Conservation (phyloP, 2,797 vertebrate species). For the Geotrypetes seraphini region DNA sequence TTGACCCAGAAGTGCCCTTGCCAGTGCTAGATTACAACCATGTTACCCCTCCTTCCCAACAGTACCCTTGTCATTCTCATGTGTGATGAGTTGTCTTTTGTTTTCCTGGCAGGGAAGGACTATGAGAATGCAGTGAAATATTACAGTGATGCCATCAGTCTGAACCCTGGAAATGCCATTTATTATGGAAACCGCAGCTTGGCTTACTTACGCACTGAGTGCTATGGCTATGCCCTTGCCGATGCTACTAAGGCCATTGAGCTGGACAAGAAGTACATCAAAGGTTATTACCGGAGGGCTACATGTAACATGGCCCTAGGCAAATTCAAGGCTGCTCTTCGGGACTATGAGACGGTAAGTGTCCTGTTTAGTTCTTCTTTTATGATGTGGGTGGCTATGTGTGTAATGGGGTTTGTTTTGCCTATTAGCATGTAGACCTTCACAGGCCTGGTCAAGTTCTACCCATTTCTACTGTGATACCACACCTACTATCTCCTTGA, state of each 20-base stretch:
- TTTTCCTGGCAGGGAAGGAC: slow-evolving; percentile 88
- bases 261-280: slow-evolving; percentile 86
- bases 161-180: slow-evolving; percentile 78
- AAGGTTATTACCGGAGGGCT: slow-evolving; percentile 86
- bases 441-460: too few relatives aligned
- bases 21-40: too few relatives aligned
- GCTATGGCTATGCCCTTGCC: slow-evolving; percentile 85
- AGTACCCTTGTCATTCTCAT: too few relatives aligned
- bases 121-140: slow-evolving; percentile 87
- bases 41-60: too few relatives aligned
- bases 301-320: slow-evolving; percentile 94
- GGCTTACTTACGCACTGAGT: slow-evolving; percentile 90
- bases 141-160: slow-evolving; percentile 80
- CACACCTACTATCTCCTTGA: too few relatives aligned
- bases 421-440: too few relatives aligned
- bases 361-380: too few relatives aligned
- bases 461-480: too few relatives aligned
- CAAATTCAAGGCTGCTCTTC: slow-evolving; percentile 85
- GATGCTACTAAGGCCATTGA: slow-evolving; percentile 82
- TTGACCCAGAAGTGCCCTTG: too few relatives aligned
- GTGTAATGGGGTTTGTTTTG: too few relatives aligned
- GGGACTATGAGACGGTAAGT: slow-evolving; percentile 88
- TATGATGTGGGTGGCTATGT: too few relatives aligned
- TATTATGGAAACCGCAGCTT: slow-evolving; percentile 91
- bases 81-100: too few relatives aligned